phyloP scores from a whole-genome alignment of 1,140 invertebrate genomes.

The Argopecten irradians region DNA sequence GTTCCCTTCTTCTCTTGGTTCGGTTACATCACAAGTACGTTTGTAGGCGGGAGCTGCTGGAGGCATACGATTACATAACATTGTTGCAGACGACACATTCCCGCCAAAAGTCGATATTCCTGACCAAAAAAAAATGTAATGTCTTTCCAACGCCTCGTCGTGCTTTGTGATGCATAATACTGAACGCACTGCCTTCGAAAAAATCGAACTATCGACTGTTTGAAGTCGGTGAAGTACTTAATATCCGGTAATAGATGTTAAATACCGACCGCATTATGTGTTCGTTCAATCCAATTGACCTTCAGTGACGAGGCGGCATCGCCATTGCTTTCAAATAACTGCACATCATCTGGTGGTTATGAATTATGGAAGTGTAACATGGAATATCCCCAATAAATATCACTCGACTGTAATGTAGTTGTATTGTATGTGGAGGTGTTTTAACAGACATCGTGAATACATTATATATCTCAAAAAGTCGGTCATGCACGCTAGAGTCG shows the following conservation, averaged over 20 bases:
- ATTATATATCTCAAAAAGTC: background rate
- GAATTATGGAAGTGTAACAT: background rate
- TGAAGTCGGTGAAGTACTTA: background rate
- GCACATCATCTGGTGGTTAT: background rate
- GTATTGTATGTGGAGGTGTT: background rate
- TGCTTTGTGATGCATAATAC: background rate
- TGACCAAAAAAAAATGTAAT: background rate
- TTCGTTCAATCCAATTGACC: background rate
- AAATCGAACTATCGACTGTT: background rate
- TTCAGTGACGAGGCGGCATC: background rate
- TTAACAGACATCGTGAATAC: background rate
- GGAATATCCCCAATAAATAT: background rate
- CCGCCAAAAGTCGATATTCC: slow-evolving; percentile 5
- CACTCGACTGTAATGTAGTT: background rate
- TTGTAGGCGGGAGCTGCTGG: background rate
- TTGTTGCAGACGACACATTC: background rate
- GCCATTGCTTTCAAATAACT: background rate
- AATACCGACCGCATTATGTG: background rate
- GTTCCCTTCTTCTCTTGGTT: background rate
- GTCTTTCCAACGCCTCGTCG: background rate
- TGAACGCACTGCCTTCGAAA: background rate
- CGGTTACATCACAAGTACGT: background rate
- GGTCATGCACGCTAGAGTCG: background rate
- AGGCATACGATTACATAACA: background rate
- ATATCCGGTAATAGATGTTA: background rate